Evolutionary conservation across 2,888 invertebrate genomes (phyloP), one percentile per base, ranked within the genome.

Genomic region (Digitonthophagus gazella): DNA sequence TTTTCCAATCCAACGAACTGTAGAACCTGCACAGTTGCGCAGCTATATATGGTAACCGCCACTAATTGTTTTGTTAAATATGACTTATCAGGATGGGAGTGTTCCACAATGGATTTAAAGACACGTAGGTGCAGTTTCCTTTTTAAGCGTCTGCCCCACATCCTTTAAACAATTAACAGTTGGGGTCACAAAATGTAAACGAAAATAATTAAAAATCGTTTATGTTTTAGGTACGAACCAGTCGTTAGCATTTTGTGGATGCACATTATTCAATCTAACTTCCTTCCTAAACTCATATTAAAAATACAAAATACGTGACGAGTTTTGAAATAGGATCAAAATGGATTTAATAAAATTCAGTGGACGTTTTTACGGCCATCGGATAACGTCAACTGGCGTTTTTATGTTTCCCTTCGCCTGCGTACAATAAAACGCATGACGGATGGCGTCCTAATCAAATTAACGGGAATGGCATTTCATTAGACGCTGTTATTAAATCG

Each of bases 401-500:
- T 61, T 61, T 61, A 61, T 61, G 61, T 20, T 18, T 61, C 61
- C 61, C 61, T 19, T 61, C 18, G 61, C 16, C 28, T 8, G 28
- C 28, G 28, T 44, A 61, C 61, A 18, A 61, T 19, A 18, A 61
- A 61, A 61, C 61, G 61, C 61, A 73, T 76, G 78, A 79, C 76
- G 76, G 74, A 78, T 77, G 76, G 76, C 73, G 69, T 74, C 69
- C 74, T 76, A 79, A 81, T 81, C 80, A 78, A 80, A 81, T 81
- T 80, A 81, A 77, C 78, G 76, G 76, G 76, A 76, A 77, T 75
- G 75, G 74, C 77, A 76, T 80, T 80, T 81, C 81, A 81, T 81
- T 81, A 80, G 75, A 72, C 71, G 74, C 75, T 79, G 78, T 80
- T 80, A 80, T 81, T 80, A 81, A 80, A 80, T 75, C 76, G 78